Base-by-base conservation (phyloP, 1,140 invertebrate species). In the Drosophila tani region DNA sequence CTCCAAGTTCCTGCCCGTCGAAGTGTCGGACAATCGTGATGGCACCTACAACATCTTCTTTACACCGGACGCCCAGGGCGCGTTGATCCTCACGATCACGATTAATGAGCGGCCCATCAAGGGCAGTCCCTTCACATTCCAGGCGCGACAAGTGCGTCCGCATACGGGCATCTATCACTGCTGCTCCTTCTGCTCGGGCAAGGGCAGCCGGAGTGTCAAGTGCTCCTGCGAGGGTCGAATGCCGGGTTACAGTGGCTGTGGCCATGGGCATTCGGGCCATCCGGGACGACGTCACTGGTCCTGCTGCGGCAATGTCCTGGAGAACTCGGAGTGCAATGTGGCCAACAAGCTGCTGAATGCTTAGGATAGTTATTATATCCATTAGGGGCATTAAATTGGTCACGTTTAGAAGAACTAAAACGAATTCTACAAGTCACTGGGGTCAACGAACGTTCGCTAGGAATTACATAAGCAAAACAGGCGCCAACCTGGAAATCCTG, bases 121-220 rank as follows among this genome's bases (percentile, higher is more conserved):
- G 94, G 94, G 94, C 17, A 95, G 94, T 82, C 95, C 95, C 17
- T 95, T 95, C 77, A 83, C 93, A n/a, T 94, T 95, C 41, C 91
- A 92, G 35, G 95, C 94, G 2, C 93, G 95, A 47, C 93, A 94
- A 47, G 86, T 94, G 43, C 92, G 94, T 55, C 93, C 94, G 0
- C 96, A 97, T 79, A 93, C 92, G 46, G 96, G 96, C 1, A 94
- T 95, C 75, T 97, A 95, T 93, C 96, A 97, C 92, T 97, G 96
- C 82, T 97, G 96, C 79, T 94, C 96, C n/a, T 97, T 97, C 87
- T 97, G 96, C 84, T 97, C 96, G 1, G 96, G 96, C 68, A 95
- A 95, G 14, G 96, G 96, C 14, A 95, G 93, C 68, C 95, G 96
- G 71, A 94, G 94, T 77, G 94, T 95, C 0, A 93, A 91, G 47